Base-by-base conservation (phyloP, 2,113 vertebrate genomes). In the Cebus imitator region DNA sequence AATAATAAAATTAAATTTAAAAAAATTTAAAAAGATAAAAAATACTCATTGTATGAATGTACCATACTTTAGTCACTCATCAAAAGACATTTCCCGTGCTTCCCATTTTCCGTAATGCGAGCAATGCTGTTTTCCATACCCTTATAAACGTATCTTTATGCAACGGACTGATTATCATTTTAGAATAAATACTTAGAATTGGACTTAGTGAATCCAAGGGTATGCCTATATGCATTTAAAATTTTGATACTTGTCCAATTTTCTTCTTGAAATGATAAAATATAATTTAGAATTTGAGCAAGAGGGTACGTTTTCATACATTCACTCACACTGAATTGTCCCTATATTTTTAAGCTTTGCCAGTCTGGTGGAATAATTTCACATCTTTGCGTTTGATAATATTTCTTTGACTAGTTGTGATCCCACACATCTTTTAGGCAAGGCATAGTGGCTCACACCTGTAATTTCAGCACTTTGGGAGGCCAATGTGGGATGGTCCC, bases 171-270 rank as follows among this genome's bases (percentile, higher is more conserved):
- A 52, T 68, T 48, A 40, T 70, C 32, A 30, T 83, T 91, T 90
- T 75, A 90, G 17, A n/a, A 58, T 96, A 82, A 87, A 78, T 72
- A 48, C 40, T 95, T 95, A 80, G 64, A 96, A 68, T 14, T 88
- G 43, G 78, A 87, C 45, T 57, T 84, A 8, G n/a, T 91, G 48
- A 11, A 52, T 57, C 70, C 18, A 87, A 87, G 25, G 14, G 25
- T 90, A 76, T 66, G 64, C 23, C 14, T 27, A 79, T 17, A 76
- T 52, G 13, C n/a, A n/a, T 91, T 88, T 45, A 88, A 75, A 85
- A 58, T 84, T 94, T 48, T 37, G 72, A 79, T 35, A 40, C 23
- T 84, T 61, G 16, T 57, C 17, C 45, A 82, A 3, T 52, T 90
- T 82, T n/a, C n/a, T 58, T 73, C 43, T 87, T 76, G 40, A 91